Evolutionary conservation across 2,797 vertebrate genomes (phyloP), one percentile per base, ranked within the genome.

Genomic region (Acestrorhynchus altus): DNA sequence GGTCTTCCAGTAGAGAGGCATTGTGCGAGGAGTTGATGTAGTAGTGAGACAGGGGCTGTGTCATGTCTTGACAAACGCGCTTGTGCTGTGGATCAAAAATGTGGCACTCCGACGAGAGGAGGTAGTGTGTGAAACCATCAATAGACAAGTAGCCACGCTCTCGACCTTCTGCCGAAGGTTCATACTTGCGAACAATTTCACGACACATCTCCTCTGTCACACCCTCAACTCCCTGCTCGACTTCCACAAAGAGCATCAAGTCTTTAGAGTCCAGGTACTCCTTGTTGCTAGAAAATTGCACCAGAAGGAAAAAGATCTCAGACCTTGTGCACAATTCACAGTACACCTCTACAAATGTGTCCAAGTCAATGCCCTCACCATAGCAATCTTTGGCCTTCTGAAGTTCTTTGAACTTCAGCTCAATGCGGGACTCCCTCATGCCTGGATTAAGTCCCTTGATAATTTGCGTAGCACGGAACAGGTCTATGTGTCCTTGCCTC

Each of bases 271-370:
- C 95, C 84, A 98, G 91, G 84, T 95, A 97, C 80, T 97, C 96
- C 87, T 97, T 97, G 92, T 98, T 96, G 90, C 95, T 97, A 79
- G 96, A 98, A 87, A 97, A 97, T 88, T 98, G 96, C 78, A 98
- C 94, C 81, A 98, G 86, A 59, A 98, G 87, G 83, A 98, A 98
- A 81, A 96, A 98, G 73, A 97, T 95, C 86, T 98, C 96, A 0
- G 96, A 94, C 26, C 96, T 90, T n/a, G 96, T 98, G 85, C 96
- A 97, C 72, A 98, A 92, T 86, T 97, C 96, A 4, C 95, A 96
- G 74, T 96, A 98, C 0, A 88, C 95, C 81, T 96, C 96, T 51
- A 96, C 94, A 0, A 98, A 97, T 15, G 94, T 93, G 82, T 96
- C 94, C 0, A 93, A 92, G 80, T 93, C 93, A 82, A 97, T 94